A percentile compares a stretch with the other conserved stretches of the same genome.
Evolutionary conservation across 1,140 invertebrate species (phyloP).

Genomic region (Drosophila kohkoa): DNA sequence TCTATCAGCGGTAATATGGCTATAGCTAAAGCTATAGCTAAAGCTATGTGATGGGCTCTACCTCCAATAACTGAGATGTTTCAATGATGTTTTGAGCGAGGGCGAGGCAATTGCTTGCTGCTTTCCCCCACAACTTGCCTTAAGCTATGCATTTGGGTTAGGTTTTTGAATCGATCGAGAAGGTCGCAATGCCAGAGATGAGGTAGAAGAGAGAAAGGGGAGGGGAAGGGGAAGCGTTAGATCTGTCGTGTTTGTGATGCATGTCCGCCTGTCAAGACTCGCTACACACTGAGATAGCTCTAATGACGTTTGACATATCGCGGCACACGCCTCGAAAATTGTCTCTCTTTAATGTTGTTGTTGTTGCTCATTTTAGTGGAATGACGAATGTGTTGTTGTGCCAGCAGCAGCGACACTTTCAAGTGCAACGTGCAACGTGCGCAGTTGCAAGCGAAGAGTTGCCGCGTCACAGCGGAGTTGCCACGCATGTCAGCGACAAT

Average conservation of each 20-base stretch:
- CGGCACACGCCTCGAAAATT: conserved; percentile 47
- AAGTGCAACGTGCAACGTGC: conserved; percentile 56
- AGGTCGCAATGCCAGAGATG: neutral
- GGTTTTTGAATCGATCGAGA: conserved; percentile 11
- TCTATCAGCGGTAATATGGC: neutral
- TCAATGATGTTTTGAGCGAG: conserved; percentile 35
- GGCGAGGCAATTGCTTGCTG: conserved; percentile 26
- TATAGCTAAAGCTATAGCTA: too few relatives aligned
- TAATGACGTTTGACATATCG: conserved; percentile 77
- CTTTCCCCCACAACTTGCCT: conserved; percentile 23
- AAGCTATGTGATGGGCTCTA: neutral
- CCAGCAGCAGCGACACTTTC: conserved; percentile 70
- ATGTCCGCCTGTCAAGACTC: conserved; percentile 26
- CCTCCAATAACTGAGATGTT: conserved; percentile 7
- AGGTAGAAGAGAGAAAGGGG: too few relatives aligned
- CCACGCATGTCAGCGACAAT: conserved; percentile 60
- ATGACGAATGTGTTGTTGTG: conserved; percentile 81
- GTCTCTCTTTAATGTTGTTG: neutral
- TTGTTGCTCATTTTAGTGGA: conserved; percentile 25
- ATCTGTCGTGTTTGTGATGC: conserved; percentile 31
- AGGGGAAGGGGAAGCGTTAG: neutral
- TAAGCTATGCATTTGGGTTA: conserved; percentile 48
- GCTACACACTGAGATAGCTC: conserved; percentile 32
- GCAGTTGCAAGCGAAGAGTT: too few relatives aligned
- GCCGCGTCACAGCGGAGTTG: conserved; percentile 9